Base-by-base conservation (phyloP, 2,888 invertebrate genomes). In the Alsophila aescularia region DNA sequence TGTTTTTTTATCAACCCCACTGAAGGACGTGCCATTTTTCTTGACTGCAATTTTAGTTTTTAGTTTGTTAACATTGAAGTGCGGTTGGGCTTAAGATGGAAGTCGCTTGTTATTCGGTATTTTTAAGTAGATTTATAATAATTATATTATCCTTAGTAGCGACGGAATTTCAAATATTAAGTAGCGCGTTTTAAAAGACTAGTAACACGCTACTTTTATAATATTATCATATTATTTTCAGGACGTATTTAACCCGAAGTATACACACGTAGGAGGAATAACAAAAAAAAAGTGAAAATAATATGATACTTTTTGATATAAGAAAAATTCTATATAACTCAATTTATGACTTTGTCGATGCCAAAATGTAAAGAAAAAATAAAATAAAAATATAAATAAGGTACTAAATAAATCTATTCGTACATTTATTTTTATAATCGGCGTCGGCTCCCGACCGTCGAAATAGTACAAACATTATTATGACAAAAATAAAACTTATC, bases 211-310 rank as follows among this genome's bases (percentile, higher is more conserved):
- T 65, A 63, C 57, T 60, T 65, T 64, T 54, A 58, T 8, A 66
- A 66, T 58, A 66, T 59, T 62, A 60, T 60, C 64, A 62, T 62
- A 68, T 66, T 57, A 52, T 60, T 54, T 69, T 67, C 52, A 72
- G 83, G 81, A 84, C 81, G 76, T 70, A 73, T 73, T 72, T 65
- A 65, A 74, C 64, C 77, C 73, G 67, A 62, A 63, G 60, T 69
- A 73, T 72, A 72, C 69, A 66, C 32, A 66, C n/a, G n/a, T 69
- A 66, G 60, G 59, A 66, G 62, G 45, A 59, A 58, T 43, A 43
- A 49, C 37, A 55, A 48, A 45, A 61, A 69, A 69, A 48, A 64
- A 56, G 52, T 31, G 58, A 49, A 24, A 55, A 62, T 57, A 51
- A 31, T 45, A 47, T 12, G 37, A 24, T 41, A 41, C 37, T 57